Evolutionary conservation across 1,140 invertebrate genomes (phyloP).

Genomic region (Cardiocondyla obscurior): DNA sequence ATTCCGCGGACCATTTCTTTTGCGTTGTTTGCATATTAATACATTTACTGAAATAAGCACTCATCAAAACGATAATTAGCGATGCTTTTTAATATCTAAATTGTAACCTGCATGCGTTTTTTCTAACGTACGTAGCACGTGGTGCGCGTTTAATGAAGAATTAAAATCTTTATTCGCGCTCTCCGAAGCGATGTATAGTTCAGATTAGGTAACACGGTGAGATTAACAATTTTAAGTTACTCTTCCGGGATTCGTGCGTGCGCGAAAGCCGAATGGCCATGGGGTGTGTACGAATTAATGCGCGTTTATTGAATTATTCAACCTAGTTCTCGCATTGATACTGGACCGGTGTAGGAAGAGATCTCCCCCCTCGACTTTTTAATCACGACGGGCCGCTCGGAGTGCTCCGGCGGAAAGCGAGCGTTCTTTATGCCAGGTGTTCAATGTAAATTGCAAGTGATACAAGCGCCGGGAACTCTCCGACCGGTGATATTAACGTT

Average conservation of each 20-base stretch:
- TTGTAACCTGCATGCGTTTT: too few relatives aligned
- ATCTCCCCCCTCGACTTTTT: conserved; percentile 64
- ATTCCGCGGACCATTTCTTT: not conserved
- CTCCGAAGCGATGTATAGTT: not conserved
- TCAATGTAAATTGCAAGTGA: conserved; percentile 63
- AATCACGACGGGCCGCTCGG: conserved; percentile 59
- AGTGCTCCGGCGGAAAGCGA: conserved; percentile 38
- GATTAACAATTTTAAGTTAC: conserved; percentile 70
- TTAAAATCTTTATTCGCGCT: not conserved
- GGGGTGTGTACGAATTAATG: conserved; percentile 65
- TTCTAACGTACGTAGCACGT: not conserved
- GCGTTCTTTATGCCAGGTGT: conserved; percentile 49
- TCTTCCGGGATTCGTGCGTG: conserved; percentile 22
- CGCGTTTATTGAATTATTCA: conserved; percentile 71
- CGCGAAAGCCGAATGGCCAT: not conserved
- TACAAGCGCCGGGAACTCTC: conserved; percentile 3
- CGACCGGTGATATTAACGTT: conserved; percentile 40
- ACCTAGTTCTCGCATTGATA: conserved; percentile 31
- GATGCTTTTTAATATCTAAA: too few relatives aligned
- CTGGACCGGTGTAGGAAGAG: not conserved
- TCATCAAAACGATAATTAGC: too few relatives aligned
- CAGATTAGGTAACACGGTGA: conserved; percentile 7
- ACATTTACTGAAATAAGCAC: too few relatives aligned
- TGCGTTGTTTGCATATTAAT: not conserved
- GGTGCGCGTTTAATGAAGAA: not conserved